A percentile compares a stretch with the other conserved stretches of the same genome.
Conservation (phyloP, 2,888 invertebrate species). For the Tyria jacobaeae region DNA sequence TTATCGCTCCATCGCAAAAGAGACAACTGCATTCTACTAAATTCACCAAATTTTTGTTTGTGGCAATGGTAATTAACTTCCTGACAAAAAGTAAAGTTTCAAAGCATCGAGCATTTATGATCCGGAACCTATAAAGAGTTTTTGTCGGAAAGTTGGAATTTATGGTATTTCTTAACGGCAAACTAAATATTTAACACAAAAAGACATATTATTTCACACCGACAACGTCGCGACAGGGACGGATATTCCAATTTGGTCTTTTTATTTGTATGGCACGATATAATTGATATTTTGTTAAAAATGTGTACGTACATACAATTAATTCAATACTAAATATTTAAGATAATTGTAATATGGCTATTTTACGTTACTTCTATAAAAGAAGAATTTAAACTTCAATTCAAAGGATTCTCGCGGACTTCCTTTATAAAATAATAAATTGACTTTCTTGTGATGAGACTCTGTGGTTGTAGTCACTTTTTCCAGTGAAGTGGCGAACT, state of each 20-base stretch:
- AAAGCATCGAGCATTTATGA: conserved; percentile 45
- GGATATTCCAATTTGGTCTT: neutral
- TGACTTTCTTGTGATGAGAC: no score
- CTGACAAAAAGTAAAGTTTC: conserved; percentile 39
- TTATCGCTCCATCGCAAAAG: conserved; percentile 7
- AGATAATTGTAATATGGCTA: no score
- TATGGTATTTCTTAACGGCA: conserved; percentile 41
- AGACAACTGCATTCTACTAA: conserved; percentile 27
- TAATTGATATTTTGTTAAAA: no score
- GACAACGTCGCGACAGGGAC: no score
- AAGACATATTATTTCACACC: conserved; percentile 41
- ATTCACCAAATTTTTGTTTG: conserved; percentile 45
- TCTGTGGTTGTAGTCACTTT: no score
- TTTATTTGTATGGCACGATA: neutral
- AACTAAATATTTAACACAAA: conserved; percentile 42
- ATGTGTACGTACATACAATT: neutral
- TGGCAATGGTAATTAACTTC: conserved; percentile 45
- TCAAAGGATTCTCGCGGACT: no score
- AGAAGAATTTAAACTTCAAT: no score
- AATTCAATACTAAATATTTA: neutral
- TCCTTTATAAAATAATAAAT: no score
- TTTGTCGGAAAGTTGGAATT: conserved; percentile 37
- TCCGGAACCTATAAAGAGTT: conserved; percentile 44
- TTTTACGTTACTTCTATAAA: no score
- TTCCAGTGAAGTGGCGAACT: no score